Conservation (phyloP, 2,797 vertebrate species). For the Mionectes olivaceus region DNA sequence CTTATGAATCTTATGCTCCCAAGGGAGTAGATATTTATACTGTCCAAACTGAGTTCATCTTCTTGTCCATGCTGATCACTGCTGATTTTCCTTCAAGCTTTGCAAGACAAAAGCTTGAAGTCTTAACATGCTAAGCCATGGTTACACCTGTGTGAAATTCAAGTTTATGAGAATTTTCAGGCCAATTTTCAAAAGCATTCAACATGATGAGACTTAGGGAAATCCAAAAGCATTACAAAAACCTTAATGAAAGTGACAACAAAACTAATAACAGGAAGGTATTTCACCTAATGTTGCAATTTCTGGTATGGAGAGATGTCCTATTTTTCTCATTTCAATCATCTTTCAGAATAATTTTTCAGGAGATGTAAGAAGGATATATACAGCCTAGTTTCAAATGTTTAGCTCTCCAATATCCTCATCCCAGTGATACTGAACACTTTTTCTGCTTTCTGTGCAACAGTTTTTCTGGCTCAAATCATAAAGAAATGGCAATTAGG, state of each 20-base stretch:
- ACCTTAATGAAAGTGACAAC: not conserved
- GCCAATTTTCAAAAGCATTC: not conserved
- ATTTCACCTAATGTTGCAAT: not conserved
- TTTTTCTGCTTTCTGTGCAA: not conserved
- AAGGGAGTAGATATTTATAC: not conserved
- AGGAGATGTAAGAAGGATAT: not conserved
- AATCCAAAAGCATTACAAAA: not conserved
- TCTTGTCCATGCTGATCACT: not conserved
- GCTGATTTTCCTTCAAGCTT: not conserved
- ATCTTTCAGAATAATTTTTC: slow-evolving; percentile 18
- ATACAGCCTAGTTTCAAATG: not conserved
- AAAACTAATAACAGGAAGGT: not conserved
- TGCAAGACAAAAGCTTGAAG: not conserved
- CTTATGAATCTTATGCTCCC: not conserved
- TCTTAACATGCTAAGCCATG: not conserved
- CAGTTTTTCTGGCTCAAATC: not conserved
- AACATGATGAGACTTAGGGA: not conserved
- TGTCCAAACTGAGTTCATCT: not conserved
- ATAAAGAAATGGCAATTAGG: slow-evolving; percentile 3
- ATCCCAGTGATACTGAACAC: not conserved
- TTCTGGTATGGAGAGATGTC: not conserved
- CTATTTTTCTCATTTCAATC: not conserved
- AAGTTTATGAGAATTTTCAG: not conserved
- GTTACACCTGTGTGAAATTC: not conserved
- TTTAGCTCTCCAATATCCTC: not conserved